Conservation (phyloP, 2,113 vertebrate genomes). For the Thamnophis sirtalis region DNA sequence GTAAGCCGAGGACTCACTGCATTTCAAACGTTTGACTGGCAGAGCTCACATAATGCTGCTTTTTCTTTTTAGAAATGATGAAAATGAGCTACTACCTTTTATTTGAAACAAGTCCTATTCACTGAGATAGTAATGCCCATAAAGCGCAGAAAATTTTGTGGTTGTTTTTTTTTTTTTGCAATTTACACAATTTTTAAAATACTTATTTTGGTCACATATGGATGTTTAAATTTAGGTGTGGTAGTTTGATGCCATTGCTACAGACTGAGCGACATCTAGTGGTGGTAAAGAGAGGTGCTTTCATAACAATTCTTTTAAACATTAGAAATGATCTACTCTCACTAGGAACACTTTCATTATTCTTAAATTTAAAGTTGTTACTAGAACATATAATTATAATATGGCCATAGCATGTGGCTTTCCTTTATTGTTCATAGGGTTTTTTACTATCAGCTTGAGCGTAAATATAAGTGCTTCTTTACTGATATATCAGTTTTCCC, state of each 20-base stretch:
- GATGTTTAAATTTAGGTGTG: constrained; percentile 4
- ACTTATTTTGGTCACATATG: background rate
- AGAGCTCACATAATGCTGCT: background rate
- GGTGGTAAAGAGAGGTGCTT: constrained; percentile 29
- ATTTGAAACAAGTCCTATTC: background rate
- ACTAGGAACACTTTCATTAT: background rate
- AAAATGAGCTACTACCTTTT: background rate
- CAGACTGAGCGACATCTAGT: constrained; percentile 56
- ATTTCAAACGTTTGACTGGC: background rate
- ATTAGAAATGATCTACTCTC: background rate
- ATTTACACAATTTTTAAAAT: background rate
- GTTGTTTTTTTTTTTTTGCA: background rate
- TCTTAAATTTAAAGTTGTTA: background rate
- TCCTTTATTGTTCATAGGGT: background rate
- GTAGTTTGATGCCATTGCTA: constrained; percentile 3
- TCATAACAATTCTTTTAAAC: background rate
- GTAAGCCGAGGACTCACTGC: background rate
- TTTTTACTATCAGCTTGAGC: background rate
- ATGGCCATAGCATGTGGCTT: background rate
- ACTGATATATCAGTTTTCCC: background rate
- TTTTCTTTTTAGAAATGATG: background rate
- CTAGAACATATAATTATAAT: background rate
- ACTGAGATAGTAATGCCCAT: background rate
- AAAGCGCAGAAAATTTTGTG: background rate
- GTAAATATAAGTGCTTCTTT: background rate